Evolutionary conservation across 2,888 invertebrate species (phyloP), one percentile per base, ranked within the genome.

Genomic region (Elmis aenea): DNA sequence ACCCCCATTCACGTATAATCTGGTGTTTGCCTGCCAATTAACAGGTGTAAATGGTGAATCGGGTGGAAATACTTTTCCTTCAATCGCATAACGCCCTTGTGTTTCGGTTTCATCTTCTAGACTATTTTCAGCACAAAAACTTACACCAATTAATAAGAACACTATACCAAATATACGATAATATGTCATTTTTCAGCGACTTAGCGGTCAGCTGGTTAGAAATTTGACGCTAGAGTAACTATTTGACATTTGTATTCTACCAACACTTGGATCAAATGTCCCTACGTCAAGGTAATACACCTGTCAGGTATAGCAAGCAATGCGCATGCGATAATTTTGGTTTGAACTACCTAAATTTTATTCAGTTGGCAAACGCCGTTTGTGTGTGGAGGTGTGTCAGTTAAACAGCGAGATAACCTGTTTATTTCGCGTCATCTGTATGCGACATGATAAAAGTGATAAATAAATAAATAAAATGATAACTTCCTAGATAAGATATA

Each of bases 1-100:
- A 9, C 93, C 94, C 5, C 90, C 89, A 62, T 94, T 93, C 4
- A 92, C 83, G 60, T 90, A 80, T 11, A 91, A 72, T 48, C 81
- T 77, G 1, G 88, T 85, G 50, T 81, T 79, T 5, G 79, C 71
- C 62, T 86, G 83, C 89, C 90, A 91, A 53, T 80, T 79, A 3
- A 68, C 69, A 43, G 68, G 67, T 6, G 66, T 61, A 27, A 71
- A 70, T 29, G 70, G 67, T 24, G 76, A 73, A 50, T 86, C 86
- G 14, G 83, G 77, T 1, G 85, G 78, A 64, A 81, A 83, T 3
- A 89, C 83, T 70, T 81, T 79, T 12, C 90, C 90, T 69, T 90
- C 90, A 26, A 90, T 85, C 18, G 76, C 72, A 59, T 85, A 85
- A 40, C 81, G 70, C n/a, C 56, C 56, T 29, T 69, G 62, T 13